phyloP scores from a whole-genome alignment of 2,888 invertebrate species.

The Melieria omissa region DNA sequence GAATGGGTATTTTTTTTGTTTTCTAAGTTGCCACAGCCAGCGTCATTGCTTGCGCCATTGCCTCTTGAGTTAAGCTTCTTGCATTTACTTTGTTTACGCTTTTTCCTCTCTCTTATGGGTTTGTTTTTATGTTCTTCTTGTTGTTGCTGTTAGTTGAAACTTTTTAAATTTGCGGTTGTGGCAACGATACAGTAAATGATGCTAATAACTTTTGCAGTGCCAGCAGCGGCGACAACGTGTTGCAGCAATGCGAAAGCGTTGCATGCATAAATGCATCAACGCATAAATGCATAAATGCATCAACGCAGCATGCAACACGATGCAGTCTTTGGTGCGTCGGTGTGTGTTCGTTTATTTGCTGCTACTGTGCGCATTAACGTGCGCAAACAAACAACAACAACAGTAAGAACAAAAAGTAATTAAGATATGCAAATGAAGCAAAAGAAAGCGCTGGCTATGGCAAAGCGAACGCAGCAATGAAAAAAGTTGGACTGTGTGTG shows the following conservation, averaged over 20 bases:
- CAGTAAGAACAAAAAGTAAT: slow-evolving; percentile 22
- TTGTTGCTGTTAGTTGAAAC: neutral
- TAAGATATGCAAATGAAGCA: slow-evolving; percentile 35
- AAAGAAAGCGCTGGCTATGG: slow-evolving; percentile 13
- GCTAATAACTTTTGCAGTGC: slow-evolving; percentile 31
- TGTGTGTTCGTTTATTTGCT: slow-evolving; percentile 10
- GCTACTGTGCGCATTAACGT: neutral
- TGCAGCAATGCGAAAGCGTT: slow-evolving; percentile 5
- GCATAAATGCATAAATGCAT: slow-evolving; percentile 5
- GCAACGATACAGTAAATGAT: slow-evolving; percentile 21
- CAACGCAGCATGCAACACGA: neutral
- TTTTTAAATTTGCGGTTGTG: slow-evolving; percentile 23
- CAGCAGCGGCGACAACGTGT: slow-evolving; percentile 13
- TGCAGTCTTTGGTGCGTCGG: neutral
- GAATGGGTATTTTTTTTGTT: neutral
- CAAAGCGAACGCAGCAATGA: neutral
- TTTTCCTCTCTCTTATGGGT: neutral
- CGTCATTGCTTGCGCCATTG: too few relatives aligned
- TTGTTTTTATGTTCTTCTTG: neutral
- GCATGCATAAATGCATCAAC: neutral
- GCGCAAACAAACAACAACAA: neutral
- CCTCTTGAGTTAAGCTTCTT: neutral
- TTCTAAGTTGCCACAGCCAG: too few relatives aligned
- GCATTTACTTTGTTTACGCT: neutral
- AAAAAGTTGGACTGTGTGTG: neutral